phyloP scores from a whole-genome alignment of 2,888 invertebrate species.

The Sminthurinus aureus region DNA sequence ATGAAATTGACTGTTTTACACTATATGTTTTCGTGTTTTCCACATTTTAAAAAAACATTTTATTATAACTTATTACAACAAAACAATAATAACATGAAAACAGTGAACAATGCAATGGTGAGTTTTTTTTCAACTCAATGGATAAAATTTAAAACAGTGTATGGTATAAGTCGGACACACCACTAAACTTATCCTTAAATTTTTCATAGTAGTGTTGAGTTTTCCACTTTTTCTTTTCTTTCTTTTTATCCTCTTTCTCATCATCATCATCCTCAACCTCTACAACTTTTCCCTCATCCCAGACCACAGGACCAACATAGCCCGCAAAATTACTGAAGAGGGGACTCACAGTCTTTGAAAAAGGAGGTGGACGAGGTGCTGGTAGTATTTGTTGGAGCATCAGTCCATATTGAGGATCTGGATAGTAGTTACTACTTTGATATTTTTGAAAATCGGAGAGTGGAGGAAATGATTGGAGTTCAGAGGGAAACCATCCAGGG shows the following conservation, averaged over 20 bases:
- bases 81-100: too few relatives aligned
- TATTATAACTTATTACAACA: too few relatives aligned
- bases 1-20: too few relatives aligned
- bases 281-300: background rate
- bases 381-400: conserved; percentile 16
- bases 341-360: conserved; percentile 17
- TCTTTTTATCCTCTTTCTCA: background rate
- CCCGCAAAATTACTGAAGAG: conserved; percentile 37
- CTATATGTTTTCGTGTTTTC: too few relatives aligned
- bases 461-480: background rate
- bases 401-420: conserved; percentile 26
- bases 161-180: too few relatives aligned
- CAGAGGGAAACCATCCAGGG: conserved; percentile 25
- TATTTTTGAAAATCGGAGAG: conserved; percentile 1
- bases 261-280: background rate
- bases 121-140: too few relatives aligned
- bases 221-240: background rate
- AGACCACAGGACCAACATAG: conserved; percentile 33
- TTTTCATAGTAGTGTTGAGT: background rate
- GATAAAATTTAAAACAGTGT: too few relatives aligned
- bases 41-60: too few relatives aligned
- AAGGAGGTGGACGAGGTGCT: conserved; percentile 18
- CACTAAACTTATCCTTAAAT: background rate
- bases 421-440: conserved; percentile 7
- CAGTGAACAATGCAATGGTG: too few relatives aligned